Evolutionary conservation across 2,113 vertebrate genomes (phyloP).

Genomic region (Ochotona princeps): DNA sequence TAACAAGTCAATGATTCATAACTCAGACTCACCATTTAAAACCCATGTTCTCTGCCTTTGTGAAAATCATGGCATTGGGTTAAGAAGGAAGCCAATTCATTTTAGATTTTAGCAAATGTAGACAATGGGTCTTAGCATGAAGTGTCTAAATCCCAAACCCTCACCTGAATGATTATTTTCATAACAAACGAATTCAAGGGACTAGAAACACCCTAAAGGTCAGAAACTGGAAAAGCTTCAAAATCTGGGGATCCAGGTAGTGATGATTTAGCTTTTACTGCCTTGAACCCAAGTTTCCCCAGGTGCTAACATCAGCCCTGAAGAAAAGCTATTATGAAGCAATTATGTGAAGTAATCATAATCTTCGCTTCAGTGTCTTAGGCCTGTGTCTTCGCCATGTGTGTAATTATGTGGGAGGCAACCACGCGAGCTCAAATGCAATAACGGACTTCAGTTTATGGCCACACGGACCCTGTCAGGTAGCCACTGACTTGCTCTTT

Average conservation of each 20-base stretch:
- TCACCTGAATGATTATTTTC: constrained; percentile 1
- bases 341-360: constrained; percentile 65
- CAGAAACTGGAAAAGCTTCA: background rate
- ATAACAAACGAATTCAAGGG: constrained; percentile 46
- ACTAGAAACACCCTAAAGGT: constrained; percentile 22
- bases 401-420: background rate
- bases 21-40: constrained; percentile 4
- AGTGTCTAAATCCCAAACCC: constrained; percentile 9
- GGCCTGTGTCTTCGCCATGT: constrained; percentile 18
- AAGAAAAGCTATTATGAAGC: constrained; percentile 60
- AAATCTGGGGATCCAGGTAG: background rate
- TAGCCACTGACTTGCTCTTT: constrained; percentile 88
- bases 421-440: constrained; percentile 44
- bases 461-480: constrained; percentile 85
- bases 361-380: constrained; percentile 49
- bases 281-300: constrained; percentile 46
- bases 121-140: constrained; percentile 47
- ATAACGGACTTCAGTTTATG: constrained; percentile 43
- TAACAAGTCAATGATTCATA: constrained; percentile 4
- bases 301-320: background rate
- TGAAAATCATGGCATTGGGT: constrained; percentile 39
- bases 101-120: constrained; percentile 66
- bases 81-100: constrained; percentile 41
- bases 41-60: constrained; percentile 35
- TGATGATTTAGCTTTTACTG: constrained; percentile 20